These are phyloP conservation scores for Rhabdomys pumilio DNA, from an alignment of 2,797 vertebrate species.

Conservation along the genomic window DNA sequence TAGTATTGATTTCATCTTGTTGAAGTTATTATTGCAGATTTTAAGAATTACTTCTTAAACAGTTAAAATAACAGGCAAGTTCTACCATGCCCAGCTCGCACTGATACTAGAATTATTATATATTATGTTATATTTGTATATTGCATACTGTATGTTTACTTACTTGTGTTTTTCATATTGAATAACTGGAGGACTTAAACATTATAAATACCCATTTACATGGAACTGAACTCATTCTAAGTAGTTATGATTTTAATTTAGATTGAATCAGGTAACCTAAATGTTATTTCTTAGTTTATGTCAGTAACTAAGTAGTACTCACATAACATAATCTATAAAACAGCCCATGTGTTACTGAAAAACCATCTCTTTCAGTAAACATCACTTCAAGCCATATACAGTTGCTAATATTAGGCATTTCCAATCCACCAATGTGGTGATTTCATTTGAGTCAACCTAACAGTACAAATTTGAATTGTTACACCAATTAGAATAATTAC, in stretches of 20 bases:
- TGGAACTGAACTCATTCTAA: slow-evolving; percentile 8
- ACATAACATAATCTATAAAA: neutral
- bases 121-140: neutral
- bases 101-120: slow-evolving; percentile 9
- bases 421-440: neutral
- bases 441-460: neutral
- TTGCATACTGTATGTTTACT: slow-evolving; percentile 11
- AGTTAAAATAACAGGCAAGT: neutral
- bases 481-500: slow-evolving; percentile 18
- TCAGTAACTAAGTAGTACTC: slow-evolving; percentile 53
- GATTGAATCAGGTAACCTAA: slow-evolving; percentile 18
- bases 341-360: slow-evolving; percentile 27
- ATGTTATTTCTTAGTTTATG: slow-evolving; percentile 37
- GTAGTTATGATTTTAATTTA: slow-evolving; percentile 1
- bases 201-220: slow-evolving; percentile 56
- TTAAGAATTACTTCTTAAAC: neutral
- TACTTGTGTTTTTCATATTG: slow-evolving; percentile 55
- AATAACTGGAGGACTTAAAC: neutral
- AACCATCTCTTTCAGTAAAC: slow-evolving; percentile 19
- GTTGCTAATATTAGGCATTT: slow-evolving; percentile 48
- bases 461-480: slow-evolving; percentile 22
- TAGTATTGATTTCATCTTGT: slow-evolving; percentile 27
- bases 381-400: slow-evolving; percentile 17
- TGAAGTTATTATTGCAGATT: slow-evolving; percentile 10
- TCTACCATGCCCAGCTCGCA: neutral